Evolutionary conservation across 30 jellyfish, hydroid and myxozoan genomes (phyloP).

Genomic region (Aurelia coerulea): DNA sequence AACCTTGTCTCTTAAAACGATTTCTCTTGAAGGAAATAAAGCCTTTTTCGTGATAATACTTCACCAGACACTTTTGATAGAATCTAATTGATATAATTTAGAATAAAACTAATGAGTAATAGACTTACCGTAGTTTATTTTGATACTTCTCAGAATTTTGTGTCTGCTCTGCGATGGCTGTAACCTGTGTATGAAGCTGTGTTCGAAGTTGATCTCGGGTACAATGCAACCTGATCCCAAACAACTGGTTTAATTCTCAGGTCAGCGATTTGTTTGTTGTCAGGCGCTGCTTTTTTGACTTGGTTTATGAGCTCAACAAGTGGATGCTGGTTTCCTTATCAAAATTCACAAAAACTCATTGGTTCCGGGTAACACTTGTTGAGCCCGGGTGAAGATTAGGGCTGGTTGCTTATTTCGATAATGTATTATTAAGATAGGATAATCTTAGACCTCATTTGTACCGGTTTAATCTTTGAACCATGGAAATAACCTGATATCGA

Average conservation of each 20-base stretch:
- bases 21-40: too few species aligned
- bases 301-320: conserved; percentile 1
- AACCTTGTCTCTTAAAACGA: too few species aligned
- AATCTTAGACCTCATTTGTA: not conserved
- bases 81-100: too few species aligned
- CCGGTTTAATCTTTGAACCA: not conserved
- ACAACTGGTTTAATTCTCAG: conserved; percentile 14
- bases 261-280: not conserved
- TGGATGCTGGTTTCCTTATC: not conserved
- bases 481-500: conserved; percentile 4
- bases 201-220: not conserved
- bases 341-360: not conserved
- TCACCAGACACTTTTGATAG: too few species aligned
- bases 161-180: conserved; percentile 47
- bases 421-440: not conserved
- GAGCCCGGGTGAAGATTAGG: not conserved
- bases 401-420: not conserved
- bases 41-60: too few species aligned
- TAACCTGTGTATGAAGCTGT: conserved; percentile 16
- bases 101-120: too few species aligned
- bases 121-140: too few species aligned
- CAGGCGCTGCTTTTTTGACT: not conserved
- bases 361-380: not conserved
- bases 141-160: not conserved
- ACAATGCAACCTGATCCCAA: conserved; percentile 27